A percentile compares a stretch with the other conserved stretches of the same genome.
phyloP scores from a whole-genome alignment of 2,113 vertebrate genomes.

The Halichoeres trimaculatus region DNA sequence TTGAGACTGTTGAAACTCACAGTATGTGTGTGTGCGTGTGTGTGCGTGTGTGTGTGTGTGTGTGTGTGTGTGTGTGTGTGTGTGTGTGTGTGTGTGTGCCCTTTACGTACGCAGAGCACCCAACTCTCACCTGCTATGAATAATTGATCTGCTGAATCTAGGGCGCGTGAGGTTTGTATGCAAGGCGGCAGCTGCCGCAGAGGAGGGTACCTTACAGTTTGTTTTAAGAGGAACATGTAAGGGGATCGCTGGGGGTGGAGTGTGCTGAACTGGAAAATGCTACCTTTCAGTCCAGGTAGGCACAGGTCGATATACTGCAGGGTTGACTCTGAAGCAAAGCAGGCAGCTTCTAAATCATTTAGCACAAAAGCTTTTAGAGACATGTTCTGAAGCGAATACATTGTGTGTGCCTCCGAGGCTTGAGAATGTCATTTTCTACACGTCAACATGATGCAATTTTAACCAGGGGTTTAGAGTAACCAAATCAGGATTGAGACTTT shows the following conservation, averaged over 20 bases:
- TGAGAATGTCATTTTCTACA: conserved; percentile 22
- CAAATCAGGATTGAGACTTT: not conserved
- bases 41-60: conserved; percentile 13
- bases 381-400: conserved; percentile 17
- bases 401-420: conserved; percentile 19
- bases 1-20: conserved; percentile 37
- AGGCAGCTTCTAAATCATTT: conserved; percentile 62
- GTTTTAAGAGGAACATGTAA: conserved; percentile 52
- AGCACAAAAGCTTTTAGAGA: conserved; percentile 56
- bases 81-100: conserved; percentile 1
- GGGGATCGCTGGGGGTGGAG: conserved; percentile 28
- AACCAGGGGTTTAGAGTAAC: conserved; percentile 25
- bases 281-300: conserved; percentile 25
- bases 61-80: conserved; percentile 24
- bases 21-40: conserved; percentile 8
- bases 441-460: conserved; percentile 44
- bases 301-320: conserved; percentile 45
- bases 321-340: conserved; percentile 34
- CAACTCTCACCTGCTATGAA: conserved; percentile 81
- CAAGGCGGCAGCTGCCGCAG: conserved; percentile 68
- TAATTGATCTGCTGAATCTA: conserved; percentile 81
- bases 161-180: conserved; percentile 75
- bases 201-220: conserved; percentile 49
- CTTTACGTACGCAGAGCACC: conserved; percentile 52
- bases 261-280: conserved; percentile 48